Evolutionary conservation across 2,888 invertebrate genomes (phyloP), one percentile per base, ranked within the genome.

Genomic region (Pharmacophagus antenor): DNA sequence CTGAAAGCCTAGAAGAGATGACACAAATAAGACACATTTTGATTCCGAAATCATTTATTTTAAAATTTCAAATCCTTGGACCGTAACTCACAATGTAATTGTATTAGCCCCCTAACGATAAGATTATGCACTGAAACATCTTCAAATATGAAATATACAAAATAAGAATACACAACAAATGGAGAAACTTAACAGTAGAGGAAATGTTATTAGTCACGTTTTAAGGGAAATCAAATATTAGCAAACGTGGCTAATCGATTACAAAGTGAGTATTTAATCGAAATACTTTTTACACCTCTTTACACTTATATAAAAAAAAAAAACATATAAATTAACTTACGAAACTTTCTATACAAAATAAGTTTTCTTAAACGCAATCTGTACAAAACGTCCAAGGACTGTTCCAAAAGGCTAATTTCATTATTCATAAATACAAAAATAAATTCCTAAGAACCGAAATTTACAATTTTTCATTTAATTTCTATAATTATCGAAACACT

Each of bases 401-500:
- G 1, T 17, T 27, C 55, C 27, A 15, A 50, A 18, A n/a, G n/a
- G n/a, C 18, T n/a, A 50, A 52, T 55, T 50, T 27, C 2, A 8
- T 22, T 15, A 37, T 20, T 22, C 10, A 31, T 8, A 58, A 25
- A 49, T 31, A 49, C 25, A 31, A 54, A 58, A 54, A 5, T 49
- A 42, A 54, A 4, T 41, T 42, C 42, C 23, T 44, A 51, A 55
- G 6, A 50, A 51, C 51, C 50, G 23, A 51, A 46, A 60, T 60
- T 50, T 56, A 51, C 25, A 51, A 18, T 51, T 55, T 42, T 15
- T 4, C 17, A 17, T 37, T 37, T n/a, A 49, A 50, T 46, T 59
- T 54, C 21, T 55, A 60, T 17, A 44, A 22, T 31, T 51, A 46
- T 70, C 70, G 73, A 73, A 73, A 69, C 71, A 20, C 31, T 70